phyloP scores from a whole-genome alignment of 2,113 vertebrate species.

The Marmota monax region DNA sequence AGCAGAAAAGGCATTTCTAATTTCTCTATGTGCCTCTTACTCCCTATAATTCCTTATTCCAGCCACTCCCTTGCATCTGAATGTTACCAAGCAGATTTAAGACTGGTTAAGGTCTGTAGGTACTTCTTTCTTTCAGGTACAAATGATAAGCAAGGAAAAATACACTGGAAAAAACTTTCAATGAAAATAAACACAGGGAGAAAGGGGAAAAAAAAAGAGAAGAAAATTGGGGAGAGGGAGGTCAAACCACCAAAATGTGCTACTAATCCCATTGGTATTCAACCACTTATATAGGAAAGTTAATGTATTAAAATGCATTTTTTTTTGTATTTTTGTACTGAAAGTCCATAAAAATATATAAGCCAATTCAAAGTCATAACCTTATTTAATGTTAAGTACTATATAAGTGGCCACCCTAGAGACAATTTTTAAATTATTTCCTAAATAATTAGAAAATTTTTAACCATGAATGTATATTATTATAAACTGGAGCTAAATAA shows the following conservation, averaged over 20 bases:
- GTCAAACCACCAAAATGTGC: background rate
- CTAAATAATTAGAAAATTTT: conserved; percentile 61
- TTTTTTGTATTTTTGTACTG: conserved; percentile 24
- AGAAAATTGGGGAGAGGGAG: background rate
- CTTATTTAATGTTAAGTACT: conserved; percentile 42
- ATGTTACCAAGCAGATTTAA: background rate
- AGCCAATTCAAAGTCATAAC: conserved; percentile 50
- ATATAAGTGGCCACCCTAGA: background rate
- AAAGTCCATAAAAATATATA: conserved; percentile 55
- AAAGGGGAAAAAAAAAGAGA: background rate
- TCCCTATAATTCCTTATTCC: conserved; percentile 35
- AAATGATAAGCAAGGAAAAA: background rate
- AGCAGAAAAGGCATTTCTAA: conserved; percentile 20
- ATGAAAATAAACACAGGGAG: background rate
- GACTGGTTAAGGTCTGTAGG: background rate
- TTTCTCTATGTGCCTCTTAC: conserved; percentile 11
- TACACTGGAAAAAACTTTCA: background rate
- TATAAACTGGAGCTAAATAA: conserved; percentile 60
- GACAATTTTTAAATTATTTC: conserved; percentile 60
- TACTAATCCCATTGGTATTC: background rate
- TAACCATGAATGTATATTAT: conserved; percentile 16
- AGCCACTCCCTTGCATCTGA: conserved; percentile 17
- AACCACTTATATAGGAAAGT: background rate
- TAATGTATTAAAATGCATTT: conserved; percentile 12
- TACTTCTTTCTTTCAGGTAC: background rate